Conservation (phyloP, 2,888 invertebrate genomes). For the Electrophaes corylata region DNA sequence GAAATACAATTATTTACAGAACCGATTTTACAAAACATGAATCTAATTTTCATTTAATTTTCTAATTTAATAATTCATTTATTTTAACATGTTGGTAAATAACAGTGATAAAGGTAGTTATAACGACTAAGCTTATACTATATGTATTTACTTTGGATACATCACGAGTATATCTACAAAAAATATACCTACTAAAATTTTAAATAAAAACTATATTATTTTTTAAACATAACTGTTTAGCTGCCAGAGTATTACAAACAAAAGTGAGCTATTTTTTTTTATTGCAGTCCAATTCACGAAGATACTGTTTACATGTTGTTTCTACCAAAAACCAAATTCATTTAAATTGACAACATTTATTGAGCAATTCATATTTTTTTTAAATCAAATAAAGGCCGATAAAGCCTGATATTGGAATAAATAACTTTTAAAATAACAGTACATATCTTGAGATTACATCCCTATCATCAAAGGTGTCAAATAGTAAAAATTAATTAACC, state of each 20-base stretch:
- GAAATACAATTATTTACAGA: constrained; percentile 12
- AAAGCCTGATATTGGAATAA: background rate
- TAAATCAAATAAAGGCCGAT: background rate
- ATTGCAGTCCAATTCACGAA: background rate
- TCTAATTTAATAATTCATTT: background rate
- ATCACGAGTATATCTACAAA: background rate
- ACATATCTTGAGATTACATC: background rate
- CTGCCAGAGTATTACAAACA: constrained; percentile 64
- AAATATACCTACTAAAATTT: background rate
- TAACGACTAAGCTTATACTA: background rate
- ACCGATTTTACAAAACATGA: background rate
- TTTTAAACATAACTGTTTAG: constrained; percentile 5
- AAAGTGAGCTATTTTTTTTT: constrained; percentile 59
- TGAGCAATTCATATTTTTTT: constrained; percentile 8
- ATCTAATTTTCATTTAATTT: background rate
- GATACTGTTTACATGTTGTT: background rate
- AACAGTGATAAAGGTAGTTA: background rate
- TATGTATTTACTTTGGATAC: background rate
- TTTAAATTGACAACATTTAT: constrained; percentile 4
- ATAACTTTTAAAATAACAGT: background rate
- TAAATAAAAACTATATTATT: background rate
- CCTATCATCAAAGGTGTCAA: background rate
- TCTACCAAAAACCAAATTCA: background rate
- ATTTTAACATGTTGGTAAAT: background rate
- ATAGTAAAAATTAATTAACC: background rate